Conservation (phyloP, 2,113 vertebrate species). For the Melanocharis versteri region DNA sequence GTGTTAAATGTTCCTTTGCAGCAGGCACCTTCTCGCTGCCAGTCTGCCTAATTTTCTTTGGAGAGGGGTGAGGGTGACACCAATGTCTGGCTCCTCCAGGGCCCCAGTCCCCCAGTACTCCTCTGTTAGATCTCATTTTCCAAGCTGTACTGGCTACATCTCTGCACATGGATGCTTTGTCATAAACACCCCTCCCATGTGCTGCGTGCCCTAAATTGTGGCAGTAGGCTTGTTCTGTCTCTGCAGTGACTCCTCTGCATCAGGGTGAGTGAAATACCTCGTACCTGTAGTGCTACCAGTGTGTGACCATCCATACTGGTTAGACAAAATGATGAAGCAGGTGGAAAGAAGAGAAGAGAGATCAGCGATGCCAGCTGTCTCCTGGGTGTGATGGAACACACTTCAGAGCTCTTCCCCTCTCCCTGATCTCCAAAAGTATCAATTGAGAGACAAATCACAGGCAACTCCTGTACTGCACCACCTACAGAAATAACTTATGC, state of each 20-base stretch:
- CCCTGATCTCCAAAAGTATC: not conserved
- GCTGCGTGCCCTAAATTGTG: not conserved
- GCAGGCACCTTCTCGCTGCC: not conserved
- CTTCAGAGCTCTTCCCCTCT: not conserved
- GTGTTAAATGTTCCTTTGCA: not conserved
- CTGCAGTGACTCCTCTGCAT: not conserved
- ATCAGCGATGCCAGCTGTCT: not conserved
- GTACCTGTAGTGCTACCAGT: not conserved
- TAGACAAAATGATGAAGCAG: not conserved
- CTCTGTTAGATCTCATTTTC: not conserved
- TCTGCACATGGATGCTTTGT: not conserved
- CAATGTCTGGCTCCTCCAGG: not conserved
- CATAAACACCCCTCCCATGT: accelerated
- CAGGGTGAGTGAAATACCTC: not conserved
- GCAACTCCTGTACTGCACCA: not conserved
- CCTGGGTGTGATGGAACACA: not conserved
- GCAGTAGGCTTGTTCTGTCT: not conserved
- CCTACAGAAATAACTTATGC: not conserved
- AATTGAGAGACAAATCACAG: not conserved
- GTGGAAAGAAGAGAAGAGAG: not conserved
- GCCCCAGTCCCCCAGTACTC: not conserved
- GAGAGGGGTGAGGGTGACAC: not conserved
- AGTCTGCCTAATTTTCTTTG: not conserved
- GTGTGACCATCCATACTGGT: not conserved
- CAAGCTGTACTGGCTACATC: accelerated